Percentiles rank a stretch among this genome's conserved stretches.
Conservation (phyloP, 2,888 invertebrate genomes). For the Antitype chi region DNA sequence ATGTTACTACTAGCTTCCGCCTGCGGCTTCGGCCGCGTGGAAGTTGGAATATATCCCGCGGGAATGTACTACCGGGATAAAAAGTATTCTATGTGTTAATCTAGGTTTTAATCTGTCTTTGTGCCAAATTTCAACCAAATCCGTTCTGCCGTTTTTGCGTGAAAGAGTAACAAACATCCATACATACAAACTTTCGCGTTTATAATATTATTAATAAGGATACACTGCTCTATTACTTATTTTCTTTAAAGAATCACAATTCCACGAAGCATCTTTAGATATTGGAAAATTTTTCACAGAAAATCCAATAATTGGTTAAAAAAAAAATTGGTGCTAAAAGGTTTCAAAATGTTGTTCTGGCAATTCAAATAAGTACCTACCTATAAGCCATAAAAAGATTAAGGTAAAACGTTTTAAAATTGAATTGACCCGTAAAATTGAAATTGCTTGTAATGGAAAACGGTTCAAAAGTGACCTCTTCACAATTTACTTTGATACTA, state of each 20-base stretch:
- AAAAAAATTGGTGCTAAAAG: neutral
- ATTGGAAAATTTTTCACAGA: neutral
- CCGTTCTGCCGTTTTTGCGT: no score
- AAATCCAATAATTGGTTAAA: neutral
- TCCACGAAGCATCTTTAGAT: neutral
- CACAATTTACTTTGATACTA: neutral
- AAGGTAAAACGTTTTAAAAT: slow-evolving; percentile 15
- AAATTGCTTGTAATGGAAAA: slow-evolving; percentile 29
- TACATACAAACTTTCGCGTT: no score
- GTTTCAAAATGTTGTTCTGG: neutral
- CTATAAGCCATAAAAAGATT: slow-evolving; percentile 7
- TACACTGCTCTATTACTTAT: slow-evolving; percentile 5
- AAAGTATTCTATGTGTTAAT: no score
- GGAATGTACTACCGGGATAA: no score
- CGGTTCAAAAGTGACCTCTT: slow-evolving; percentile 4
- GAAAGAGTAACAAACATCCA: no score
- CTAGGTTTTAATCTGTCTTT: no score
- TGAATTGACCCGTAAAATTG: slow-evolving; percentile 28
- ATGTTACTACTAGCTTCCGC: no score
- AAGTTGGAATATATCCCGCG: no score
- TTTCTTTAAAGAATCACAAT: neutral
- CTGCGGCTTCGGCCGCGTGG: no score
- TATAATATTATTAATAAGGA: no score
- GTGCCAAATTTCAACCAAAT: no score
- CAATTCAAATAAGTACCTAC: neutral